Conservation (phyloP, 2,113 vertebrate genomes). For the Sylvia atricapilla region DNA sequence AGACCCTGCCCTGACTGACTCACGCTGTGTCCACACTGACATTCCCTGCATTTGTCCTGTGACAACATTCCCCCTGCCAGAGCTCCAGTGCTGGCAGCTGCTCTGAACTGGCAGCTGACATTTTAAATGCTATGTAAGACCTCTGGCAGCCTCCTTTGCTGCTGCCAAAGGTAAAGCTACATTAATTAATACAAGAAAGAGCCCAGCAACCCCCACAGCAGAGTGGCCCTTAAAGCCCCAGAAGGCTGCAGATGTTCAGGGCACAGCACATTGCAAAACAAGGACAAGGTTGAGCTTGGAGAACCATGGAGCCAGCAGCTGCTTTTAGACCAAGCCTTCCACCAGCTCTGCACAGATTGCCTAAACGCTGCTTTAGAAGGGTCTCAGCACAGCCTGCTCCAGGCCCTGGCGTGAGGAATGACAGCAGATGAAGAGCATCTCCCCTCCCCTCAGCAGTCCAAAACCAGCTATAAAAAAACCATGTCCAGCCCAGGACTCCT, state of each 20-base stretch:
- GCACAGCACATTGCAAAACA: neutral
- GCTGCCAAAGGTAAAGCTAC: slow-evolving; percentile 28
- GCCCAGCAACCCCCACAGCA: neutral
- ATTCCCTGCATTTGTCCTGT: neutral
- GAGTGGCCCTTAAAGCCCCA: neutral
- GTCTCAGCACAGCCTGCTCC: neutral
- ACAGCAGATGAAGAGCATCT: neutral
- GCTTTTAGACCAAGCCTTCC: neutral
- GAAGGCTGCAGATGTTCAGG: neutral
- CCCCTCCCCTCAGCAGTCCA: rapidly evolving
- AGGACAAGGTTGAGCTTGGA: neutral
- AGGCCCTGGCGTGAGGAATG: neutral
- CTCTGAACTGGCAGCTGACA: slow-evolving; percentile 25
- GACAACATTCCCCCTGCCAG: neutral
- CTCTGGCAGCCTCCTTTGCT: slow-evolving; percentile 14
- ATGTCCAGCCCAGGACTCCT: neutral
- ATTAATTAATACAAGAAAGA: neutral
- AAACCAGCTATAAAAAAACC: neutral
- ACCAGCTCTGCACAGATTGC: neutral
- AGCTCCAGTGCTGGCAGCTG: neutral
- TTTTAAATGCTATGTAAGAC: slow-evolving; percentile 19
- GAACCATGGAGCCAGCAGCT: neutral
- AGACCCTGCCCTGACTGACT: slow-evolving; percentile 26
- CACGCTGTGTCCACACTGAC: neutral
- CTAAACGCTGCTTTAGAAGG: neutral